A percentile compares a stretch with the other conserved stretches of the same genome.
Evolutionary conservation across 1,140 invertebrate species (phyloP).

Genomic region (Pogonomyrmex barbatus): DNA sequence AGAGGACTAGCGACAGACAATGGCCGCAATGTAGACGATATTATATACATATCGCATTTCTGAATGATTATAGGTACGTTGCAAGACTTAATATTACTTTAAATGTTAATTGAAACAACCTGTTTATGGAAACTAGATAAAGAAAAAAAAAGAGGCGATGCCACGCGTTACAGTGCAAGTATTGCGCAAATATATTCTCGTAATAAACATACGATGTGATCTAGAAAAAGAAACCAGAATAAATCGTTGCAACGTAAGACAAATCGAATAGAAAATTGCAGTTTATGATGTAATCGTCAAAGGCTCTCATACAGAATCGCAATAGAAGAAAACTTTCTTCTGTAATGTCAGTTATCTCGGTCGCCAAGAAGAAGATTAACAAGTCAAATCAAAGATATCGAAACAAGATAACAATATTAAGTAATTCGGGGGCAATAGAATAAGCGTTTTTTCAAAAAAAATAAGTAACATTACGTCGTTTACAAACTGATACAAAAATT

Average conservation of each 20-base stretch:
- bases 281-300: neutral
- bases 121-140: neutral
- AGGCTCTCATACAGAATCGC: neutral
- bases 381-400: neutral
- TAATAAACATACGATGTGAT: slow-evolving; percentile 5
- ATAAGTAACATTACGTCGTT: neutral
- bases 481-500: neutral
- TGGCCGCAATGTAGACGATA: neutral
- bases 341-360: neutral
- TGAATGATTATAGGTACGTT: neutral
- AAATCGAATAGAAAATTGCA: slow-evolving; percentile 3
- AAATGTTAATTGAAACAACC: neutral
- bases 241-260: neutral
- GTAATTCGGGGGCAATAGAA: neutral
- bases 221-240: neutral
- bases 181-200: slow-evolving; percentile 7
- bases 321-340: neutral
- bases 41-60: neutral
- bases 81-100: neutral
- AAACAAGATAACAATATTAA: neutral
- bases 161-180: neutral
- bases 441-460: neutral
- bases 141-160: neutral
- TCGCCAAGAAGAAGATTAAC: neutral
- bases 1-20: neutral